Conservation (phyloP, 2,888 invertebrate species). For the Temnothorax ravouxi region DNA sequence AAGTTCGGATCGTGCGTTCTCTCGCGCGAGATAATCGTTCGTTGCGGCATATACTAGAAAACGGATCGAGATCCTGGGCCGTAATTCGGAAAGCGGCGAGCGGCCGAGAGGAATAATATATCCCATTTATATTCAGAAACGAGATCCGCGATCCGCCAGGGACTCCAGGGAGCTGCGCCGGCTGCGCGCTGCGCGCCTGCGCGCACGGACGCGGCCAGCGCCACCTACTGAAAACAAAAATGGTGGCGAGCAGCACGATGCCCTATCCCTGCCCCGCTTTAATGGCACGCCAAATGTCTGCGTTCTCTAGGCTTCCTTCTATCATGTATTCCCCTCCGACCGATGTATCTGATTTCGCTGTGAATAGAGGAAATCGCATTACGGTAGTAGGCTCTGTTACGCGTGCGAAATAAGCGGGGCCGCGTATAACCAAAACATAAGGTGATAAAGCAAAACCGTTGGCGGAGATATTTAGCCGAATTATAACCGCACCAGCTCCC, state of each 20-base stretch:
- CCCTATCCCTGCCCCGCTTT: slow-evolving; percentile 84
- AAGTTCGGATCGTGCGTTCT: neutral
- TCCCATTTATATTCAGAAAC: neutral
- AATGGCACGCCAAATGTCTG: slow-evolving; percentile 84
- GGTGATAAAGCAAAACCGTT: slow-evolving; percentile 79
- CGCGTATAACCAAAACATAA: slow-evolving; percentile 78
- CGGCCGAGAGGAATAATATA: neutral
- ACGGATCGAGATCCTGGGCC: neutral
- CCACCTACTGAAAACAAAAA: slow-evolving; percentile 85
- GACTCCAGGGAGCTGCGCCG: too few species aligned
- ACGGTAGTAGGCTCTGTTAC: slow-evolving; percentile 75
- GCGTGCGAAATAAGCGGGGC: slow-evolving; percentile 79
- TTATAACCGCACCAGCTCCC: slow-evolving; percentile 80
- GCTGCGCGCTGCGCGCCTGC: too few species aligned
- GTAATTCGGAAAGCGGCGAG: neutral
- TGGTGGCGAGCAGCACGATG: slow-evolving; percentile 84
- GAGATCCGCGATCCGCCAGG: neutral
- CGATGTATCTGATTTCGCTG: slow-evolving; percentile 80
- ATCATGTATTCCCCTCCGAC: slow-evolving; percentile 83
- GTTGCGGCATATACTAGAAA: slow-evolving; percentile 16
- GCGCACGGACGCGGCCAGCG: slow-evolving; percentile 68
- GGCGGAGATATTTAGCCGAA: slow-evolving; percentile 75
- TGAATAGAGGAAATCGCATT: slow-evolving; percentile 78
- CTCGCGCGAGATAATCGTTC: too few species aligned
- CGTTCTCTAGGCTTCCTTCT: slow-evolving; percentile 82